Percentiles rank a stretch among this genome's conserved stretches.
Evolutionary conservation across 2,797 vertebrate species (phyloP).

Genomic region (Sebastes itinus): DNA sequence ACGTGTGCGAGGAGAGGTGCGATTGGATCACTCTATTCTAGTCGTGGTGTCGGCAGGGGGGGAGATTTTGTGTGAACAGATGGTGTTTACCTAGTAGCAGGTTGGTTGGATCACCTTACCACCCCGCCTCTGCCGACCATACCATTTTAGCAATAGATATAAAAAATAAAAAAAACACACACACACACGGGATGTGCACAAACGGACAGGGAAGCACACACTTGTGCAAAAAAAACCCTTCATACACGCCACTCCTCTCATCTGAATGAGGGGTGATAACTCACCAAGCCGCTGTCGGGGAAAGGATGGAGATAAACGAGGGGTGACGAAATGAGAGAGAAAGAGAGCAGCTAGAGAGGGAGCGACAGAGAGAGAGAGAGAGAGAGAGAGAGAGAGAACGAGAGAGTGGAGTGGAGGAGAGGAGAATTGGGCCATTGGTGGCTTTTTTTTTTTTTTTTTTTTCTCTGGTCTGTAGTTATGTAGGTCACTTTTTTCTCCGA

Average conservation of each 20-base stretch:
- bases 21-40: slow-evolving; percentile 85
- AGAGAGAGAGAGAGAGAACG: slow-evolving; percentile 28
- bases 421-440: slow-evolving; percentile 74
- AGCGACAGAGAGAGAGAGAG: slow-evolving; percentile 49
- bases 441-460: slow-evolving; percentile 36
- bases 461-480: slow-evolving; percentile 75
- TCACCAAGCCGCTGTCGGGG: slow-evolving; percentile 69
- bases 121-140: slow-evolving; percentile 69
- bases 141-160: slow-evolving; percentile 77
- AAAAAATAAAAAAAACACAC: neutral
- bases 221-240: neutral
- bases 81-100: slow-evolving; percentile 93
- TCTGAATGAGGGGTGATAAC: slow-evolving; percentile 70
- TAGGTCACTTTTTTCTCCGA: slow-evolving; percentile 74
- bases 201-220: neutral
- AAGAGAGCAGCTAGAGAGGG: slow-evolving; percentile 58
- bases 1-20: slow-evolving; percentile 83
- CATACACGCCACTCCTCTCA: slow-evolving; percentile 53
- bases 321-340: slow-evolving; percentile 69
- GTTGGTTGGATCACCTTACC: slow-evolving; percentile 88
- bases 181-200: neutral
- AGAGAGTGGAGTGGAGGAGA: slow-evolving; percentile 9
- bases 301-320: slow-evolving; percentile 70
- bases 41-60: slow-evolving; percentile 70
- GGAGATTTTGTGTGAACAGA: slow-evolving; percentile 83